Evolutionary conservation across 2,888 invertebrate species (phyloP).

Genomic region (Nemapogon koenigi): DNA sequence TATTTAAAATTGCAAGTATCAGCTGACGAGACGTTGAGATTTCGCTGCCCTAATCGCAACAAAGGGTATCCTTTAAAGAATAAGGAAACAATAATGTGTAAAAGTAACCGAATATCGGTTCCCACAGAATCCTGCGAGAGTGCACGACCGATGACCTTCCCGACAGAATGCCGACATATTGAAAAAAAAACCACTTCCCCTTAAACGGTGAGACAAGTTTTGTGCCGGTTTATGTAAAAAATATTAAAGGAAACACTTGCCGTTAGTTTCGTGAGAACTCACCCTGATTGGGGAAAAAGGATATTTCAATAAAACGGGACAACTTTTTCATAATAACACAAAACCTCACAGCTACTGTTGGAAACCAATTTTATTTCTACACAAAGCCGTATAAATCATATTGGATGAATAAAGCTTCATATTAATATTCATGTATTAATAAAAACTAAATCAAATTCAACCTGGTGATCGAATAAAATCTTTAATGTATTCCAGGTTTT

Average conservation of each 20-base stretch:
- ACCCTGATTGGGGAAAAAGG: conserved; percentile 4
- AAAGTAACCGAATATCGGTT: conserved; percentile 3
- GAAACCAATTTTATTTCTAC: too few relatives aligned
- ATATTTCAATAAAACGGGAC: conserved; percentile 2
- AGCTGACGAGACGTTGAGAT: background rate
- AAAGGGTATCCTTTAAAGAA: conserved; percentile 2
- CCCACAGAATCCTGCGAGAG: conserved; percentile 6
- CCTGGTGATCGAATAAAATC: background rate
- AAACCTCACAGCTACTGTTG: background rate
- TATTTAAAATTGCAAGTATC: conserved; percentile 1
- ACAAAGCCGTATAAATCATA: too few relatives aligned
- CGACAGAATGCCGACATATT: background rate
- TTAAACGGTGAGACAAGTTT: conserved; percentile 8
- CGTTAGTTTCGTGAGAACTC: conserved; percentile 7
- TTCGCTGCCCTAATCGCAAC: conserved; percentile 7
- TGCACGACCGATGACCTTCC: conserved; percentile 11
- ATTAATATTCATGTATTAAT: too few relatives aligned
- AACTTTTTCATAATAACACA: conserved; percentile 1
- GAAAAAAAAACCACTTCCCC: conserved; percentile 10
- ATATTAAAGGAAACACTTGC: conserved; percentile 9
- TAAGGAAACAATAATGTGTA: conserved; percentile 10
- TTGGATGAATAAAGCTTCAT: background rate
- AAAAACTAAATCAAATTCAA: background rate
- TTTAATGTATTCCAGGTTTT: conserved; percentile 3
- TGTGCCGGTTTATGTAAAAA: conserved; percentile 8